Evolutionary conservation across 2,797 vertebrate genomes (phyloP), one percentile per base, ranked within the genome.

Genomic region (Danio aesculapii): DNA sequence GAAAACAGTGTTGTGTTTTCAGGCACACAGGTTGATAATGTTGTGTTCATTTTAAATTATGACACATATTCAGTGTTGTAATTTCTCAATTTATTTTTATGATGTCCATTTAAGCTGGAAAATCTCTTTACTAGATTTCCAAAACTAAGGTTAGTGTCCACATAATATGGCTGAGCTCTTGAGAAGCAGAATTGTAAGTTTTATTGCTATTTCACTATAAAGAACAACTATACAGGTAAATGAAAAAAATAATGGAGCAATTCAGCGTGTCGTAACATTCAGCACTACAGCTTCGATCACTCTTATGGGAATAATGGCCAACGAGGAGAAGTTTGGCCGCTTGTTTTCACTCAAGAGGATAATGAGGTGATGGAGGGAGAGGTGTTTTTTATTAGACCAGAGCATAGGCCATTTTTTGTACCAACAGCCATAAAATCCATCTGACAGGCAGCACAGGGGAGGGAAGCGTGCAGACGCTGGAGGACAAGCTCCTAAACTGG

Each of bases 361-460:
- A 87, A 91, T 89, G 85, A 90, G 89, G 87, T 90, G 90, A 85
- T 86, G 90, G 83, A 90, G 88, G 86, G 81, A 72, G 81, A 86
- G 83, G 83, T 89, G 72, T 88, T 88, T 88, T 86, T 87, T 83
- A 84, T 73, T 83, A 79, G 78, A 58, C 6, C 11, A 80, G 83
- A 84, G 47, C 86, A 87, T 78, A 83, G 89, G 84, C 83, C 66
- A 77, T 77, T 83, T 89, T 87, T 88, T 82, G 76, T 86, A 79
- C 87, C 69, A 89, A 83, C 77, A 84, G 84, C 90, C 86, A 90
- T 92, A 90, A 91, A 92, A 93, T 92, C 90, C 87, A 89, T 91
- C 87, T 89, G 92, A 92, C 89, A 90, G 87, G 89, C 77, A 59
- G 53, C 50, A 47, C 78, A 77, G 74, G 79, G 81, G 83, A 83